A percentile compares a stretch with the other conserved stretches of the same genome.
These are phyloP conservation scores for Carabus problematicus DNA, from an alignment of 2,888 invertebrate species.

Conservation along the genomic window DNA sequence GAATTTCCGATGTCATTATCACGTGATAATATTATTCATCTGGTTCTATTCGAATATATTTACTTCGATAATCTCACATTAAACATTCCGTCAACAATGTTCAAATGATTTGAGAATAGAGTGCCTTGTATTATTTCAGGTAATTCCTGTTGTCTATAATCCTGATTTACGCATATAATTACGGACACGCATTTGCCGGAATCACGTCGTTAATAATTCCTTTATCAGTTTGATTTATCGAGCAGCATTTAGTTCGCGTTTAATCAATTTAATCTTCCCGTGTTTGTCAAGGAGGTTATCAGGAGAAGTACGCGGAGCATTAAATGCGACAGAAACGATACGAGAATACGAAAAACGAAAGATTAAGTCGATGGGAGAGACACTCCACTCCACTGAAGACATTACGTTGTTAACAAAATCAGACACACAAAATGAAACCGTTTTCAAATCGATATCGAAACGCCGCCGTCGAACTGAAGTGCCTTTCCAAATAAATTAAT, in stretches of 20 bases:
- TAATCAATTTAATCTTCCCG: slow-evolving; percentile 22
- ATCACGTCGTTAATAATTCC: slow-evolving; percentile 15
- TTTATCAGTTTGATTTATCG: slow-evolving; percentile 14
- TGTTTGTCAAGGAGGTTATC: slow-evolving; percentile 21
- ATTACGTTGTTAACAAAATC: slow-evolving; percentile 1
- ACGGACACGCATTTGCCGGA: not conserved
- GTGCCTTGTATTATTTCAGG: too few species aligned
- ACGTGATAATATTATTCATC: too few species aligned
- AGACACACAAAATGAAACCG: too few species aligned
- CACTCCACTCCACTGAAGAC: not conserved
- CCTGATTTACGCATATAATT: slow-evolving; percentile 7
- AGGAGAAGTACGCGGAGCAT: slow-evolving; percentile 7
- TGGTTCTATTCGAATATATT: too few species aligned
- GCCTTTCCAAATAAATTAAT: too few species aligned
- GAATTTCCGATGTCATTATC: too few species aligned
- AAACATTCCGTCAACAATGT: too few species aligned
- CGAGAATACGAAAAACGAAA: slow-evolving; percentile 1
- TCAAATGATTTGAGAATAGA: too few species aligned
- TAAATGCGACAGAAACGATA: not conserved
- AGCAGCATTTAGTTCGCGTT: slow-evolving; percentile 15
- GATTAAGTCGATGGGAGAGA: not conserved
- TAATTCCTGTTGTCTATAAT: not conserved
- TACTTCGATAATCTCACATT: too few species aligned
- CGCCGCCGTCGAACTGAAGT: too few species aligned
- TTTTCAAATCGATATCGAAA: too few species aligned